Conservation (phyloP, 2,113 vertebrate genomes). For the Vimba vimba region DNA sequence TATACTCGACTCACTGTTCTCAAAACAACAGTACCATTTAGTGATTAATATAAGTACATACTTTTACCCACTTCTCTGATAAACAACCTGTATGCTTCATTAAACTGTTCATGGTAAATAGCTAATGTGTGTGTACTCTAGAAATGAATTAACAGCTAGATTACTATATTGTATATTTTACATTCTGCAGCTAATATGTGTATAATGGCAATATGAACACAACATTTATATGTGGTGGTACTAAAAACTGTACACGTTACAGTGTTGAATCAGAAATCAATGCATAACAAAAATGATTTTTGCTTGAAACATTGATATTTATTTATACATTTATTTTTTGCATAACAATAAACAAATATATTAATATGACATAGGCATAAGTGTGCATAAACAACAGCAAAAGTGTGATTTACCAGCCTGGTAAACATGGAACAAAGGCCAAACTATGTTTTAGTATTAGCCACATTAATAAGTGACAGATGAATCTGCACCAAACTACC, state of each 20-base stretch:
- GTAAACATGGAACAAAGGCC: neutral
- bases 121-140: neutral
- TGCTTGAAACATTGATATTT: neutral
- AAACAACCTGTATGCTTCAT: neutral
- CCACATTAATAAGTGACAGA: neutral
- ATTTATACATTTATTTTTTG: neutral
- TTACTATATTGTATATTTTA: neutral
- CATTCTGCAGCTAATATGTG: neutral
- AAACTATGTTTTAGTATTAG: neutral
- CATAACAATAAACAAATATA: too few species aligned
- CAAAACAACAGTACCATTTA: neutral
- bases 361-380: neutral
- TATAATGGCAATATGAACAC: neutral
- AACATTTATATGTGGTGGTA: neutral
- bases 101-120: neutral
- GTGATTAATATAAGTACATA: neutral
- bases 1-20: neutral
- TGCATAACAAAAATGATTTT: neutral
- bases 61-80: slow-evolving; percentile 10
- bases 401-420: neutral
- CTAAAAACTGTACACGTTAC: neutral
- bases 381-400: neutral
- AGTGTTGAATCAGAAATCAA: neutral
- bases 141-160: neutral
- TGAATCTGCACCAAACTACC: neutral